Base-by-base conservation (phyloP, 2,113 vertebrate species). In the Platichthys flesus region DNA sequence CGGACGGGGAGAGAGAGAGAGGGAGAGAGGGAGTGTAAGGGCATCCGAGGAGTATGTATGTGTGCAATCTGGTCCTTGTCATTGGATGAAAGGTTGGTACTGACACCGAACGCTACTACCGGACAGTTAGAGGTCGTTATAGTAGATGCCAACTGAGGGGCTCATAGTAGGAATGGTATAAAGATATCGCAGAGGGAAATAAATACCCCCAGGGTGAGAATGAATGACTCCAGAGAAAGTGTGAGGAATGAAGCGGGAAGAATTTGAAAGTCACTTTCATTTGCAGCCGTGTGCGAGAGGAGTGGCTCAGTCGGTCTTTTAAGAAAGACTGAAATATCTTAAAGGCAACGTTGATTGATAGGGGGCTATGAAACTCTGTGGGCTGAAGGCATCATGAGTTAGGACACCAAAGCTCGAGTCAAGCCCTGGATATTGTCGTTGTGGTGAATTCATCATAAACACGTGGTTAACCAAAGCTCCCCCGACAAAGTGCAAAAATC, bases 141-240 rank as follows among this genome's bases (percentile, higher is more conserved):
- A 78, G 88, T 81, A 81, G 86, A 89, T 86, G 85, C 76, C 88
- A 81, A 59, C 62, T 57, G 64, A 13, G 16, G 51, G 75, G 23
- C 77, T 80, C 75, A 85, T 79, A 85, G 85, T 67, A 73, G 82
- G 28, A 24, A 58, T 60, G 90, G 63, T 78, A 57, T 73, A 57
- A 79, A 66, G 10, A 67, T 75, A 78, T 81, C 66, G n/a, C 51
- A 60, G 69, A 16, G 45, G 58, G 66, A 28, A 66, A 87, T 69
- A 73, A 80, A 80, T 70, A 87, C 35, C 55, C 52, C 63, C 23
- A n/a, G 67, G 47, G 59, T 42, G 10, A 63, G 74, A 70, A 77
- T 63, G 18, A 74, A 66, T 14, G 15, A 13, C 66, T 80, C 31
- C 51, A 28, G 21, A 18, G 71, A 56, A 67, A 45, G 74, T 37